Evolutionary conservation across 2,113 vertebrate species (phyloP).

Genomic region (Amazona vittata): DNA sequence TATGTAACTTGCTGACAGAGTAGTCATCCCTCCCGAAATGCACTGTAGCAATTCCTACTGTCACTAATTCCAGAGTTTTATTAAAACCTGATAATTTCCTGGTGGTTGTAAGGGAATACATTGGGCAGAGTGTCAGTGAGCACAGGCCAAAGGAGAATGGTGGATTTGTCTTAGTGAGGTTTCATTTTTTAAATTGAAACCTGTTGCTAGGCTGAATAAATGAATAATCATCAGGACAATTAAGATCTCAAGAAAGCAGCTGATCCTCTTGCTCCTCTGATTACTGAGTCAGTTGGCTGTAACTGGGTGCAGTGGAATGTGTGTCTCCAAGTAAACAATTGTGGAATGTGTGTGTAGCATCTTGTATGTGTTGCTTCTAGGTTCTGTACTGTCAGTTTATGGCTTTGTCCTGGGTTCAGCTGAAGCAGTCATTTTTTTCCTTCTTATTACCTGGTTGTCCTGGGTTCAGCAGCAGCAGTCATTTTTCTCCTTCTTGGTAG

Average conservation of each 20-base stretch:
- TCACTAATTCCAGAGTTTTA: neutral
- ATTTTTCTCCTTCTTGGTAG: no score
- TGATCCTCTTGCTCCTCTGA: neutral
- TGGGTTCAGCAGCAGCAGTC: no score
- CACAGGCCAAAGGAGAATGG: neutral
- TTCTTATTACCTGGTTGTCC: no score
- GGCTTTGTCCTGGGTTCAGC: neutral
- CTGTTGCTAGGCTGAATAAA: conserved; percentile 21
- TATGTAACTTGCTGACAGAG: neutral
- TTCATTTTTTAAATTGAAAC: conserved; percentile 14
- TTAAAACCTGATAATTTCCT: conserved; percentile 8
- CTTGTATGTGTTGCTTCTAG: neutral
- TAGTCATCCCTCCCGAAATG: neutral
- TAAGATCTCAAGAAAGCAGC: neutral
- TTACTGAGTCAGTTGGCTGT: neutral
- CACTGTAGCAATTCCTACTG: neutral
- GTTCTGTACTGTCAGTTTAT: neutral
- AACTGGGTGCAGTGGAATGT: neutral
- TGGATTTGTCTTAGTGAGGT: neutral
- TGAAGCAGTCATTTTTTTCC: no score
- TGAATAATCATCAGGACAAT: neutral
- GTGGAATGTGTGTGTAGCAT: fast-evolving
- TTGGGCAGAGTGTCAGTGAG: neutral
- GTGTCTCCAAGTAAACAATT: neutral
- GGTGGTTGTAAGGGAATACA: neutral